Evolutionary conservation across 1,140 invertebrate genomes (phyloP), one percentile per base, ranked within the genome.

Genomic region (Streblospio benedicti): DNA sequence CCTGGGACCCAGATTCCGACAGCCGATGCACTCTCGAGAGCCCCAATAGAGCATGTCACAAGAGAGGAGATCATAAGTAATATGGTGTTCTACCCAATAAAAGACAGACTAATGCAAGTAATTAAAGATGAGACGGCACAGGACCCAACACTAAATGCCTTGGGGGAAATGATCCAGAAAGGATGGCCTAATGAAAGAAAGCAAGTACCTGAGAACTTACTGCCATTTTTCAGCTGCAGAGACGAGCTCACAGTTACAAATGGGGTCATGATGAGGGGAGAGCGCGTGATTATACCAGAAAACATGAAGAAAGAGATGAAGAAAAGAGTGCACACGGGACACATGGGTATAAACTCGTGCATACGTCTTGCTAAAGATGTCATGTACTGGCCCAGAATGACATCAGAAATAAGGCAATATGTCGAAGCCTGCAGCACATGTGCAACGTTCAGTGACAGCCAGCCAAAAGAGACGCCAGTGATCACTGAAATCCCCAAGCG

Each of bases 1-100:
- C 35, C 71, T 35, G 67, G 65, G 2, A 67, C 67, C 69, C 75
- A 52, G 76, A 81, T 69, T 71, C 71, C n/a, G 68, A 77, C 63
- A 73, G 76, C 59, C 58, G 79, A 64, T 65, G 49, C 51, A 44
- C 49, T 62, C 41, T 71, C 67, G 12, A 12, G 33, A 23, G 20
- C 27, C 1, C 33, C 47, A 38, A 38, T n/a, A 38, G 35, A 38
- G 9, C 9, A 9, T 38, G 12, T 25, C 6, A 18, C 14, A 9
- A 23, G 25, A 25, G 25, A 49, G 45, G 5, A 31, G n/a, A n/a
- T n/a, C n/a, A n/a, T n/a, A n/a, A n/a, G n/a, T n/a, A n/a, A n/a
- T n/a, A n/a, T n/a, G n/a, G n/a, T n/a, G n/a, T n/a, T n/a, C n/a
- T n/a, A n/a, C n/a, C n/a, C n/a, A 23, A 5, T 23, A 23, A 38